Conservation (phyloP, 2,113 vertebrate species). For the Oncorhynchus kisutch region DNA sequence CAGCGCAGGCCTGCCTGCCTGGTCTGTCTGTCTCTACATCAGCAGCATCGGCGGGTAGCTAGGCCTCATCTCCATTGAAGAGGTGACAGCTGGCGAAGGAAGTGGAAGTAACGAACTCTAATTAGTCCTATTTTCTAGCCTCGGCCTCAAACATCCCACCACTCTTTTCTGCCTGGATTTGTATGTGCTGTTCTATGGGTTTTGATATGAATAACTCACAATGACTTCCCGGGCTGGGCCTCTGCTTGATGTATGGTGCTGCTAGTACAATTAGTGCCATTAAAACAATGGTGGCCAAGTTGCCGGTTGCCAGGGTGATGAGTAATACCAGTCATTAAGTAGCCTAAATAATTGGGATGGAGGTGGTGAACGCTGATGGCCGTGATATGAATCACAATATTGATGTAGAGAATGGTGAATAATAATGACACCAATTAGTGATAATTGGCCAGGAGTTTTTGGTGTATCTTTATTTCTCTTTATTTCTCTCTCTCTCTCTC, state of each 20-base stretch:
- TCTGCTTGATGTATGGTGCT: slow-evolving; percentile 41
- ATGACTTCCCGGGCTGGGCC: slow-evolving; percentile 10
- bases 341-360: slow-evolving; percentile 68
- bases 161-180: slow-evolving; percentile 26
- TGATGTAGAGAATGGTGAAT: slow-evolving; percentile 66
- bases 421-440: slow-evolving; percentile 72
- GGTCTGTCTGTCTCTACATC: slow-evolving; percentile 34
- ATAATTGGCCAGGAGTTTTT: slow-evolving; percentile 59
- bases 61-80: slow-evolving; percentile 52
- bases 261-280: slow-evolving; percentile 32
- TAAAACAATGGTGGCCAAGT: slow-evolving; percentile 54
- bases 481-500: slow-evolving; percentile 11
- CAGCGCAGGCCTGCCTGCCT: slow-evolving; percentile 17
- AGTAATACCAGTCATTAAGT: slow-evolving; percentile 76
- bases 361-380: slow-evolving; percentile 59
- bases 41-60: slow-evolving; percentile 9
- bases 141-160: slow-evolving; percentile 42
- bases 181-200: slow-evolving; percentile 17
- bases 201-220: slow-evolving; percentile 38
- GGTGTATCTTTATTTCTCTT: slow-evolving; percentile 1
- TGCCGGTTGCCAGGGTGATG: slow-evolving; percentile 59
- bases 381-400: slow-evolving; percentile 76
- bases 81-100: slow-evolving; percentile 63
- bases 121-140: slow-evolving; percentile 57
- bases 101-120: slow-evolving; percentile 54